phyloP scores from a whole-genome alignment of 2,797 vertebrate species.

The Phrynocephalus vlangalii region DNA sequence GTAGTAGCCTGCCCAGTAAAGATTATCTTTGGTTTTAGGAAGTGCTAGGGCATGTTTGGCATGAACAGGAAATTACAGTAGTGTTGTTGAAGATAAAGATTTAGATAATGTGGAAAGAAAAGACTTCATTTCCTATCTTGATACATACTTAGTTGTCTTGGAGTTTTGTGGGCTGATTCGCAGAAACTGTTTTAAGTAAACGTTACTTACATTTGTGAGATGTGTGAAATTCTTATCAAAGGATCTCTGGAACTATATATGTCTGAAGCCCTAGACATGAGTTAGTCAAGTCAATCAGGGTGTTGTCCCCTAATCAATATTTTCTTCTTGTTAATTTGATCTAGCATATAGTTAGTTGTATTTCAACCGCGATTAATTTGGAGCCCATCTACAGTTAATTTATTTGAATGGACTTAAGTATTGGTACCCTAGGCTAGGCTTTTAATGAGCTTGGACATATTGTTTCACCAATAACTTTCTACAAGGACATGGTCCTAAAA shows the following conservation, averaged over 20 bases:
- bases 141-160: not conserved
- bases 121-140: not conserved
- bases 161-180: not conserved
- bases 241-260: not conserved
- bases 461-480: not conserved
- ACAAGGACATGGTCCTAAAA: not conserved
- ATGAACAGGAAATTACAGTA: not conserved
- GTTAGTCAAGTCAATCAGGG: not conserved
- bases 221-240: not conserved
- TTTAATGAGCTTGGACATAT: not conserved
- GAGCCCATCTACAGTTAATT: not conserved
- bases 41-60: not conserved
- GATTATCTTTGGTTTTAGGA: not conserved
- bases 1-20: not conserved
- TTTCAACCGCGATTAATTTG: not conserved
- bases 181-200: not conserved
- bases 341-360: not conserved
- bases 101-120: not conserved
- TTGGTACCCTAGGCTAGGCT: not conserved
- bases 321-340: not conserved
- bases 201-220: not conserved
- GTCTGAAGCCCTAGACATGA: not conserved
- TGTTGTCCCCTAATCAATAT: not conserved
- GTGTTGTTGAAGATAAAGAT: not conserved
- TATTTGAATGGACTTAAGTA: not conserved